Base-by-base conservation (phyloP, 1,140 invertebrate genomes). In the Solenopsis fugax region DNA sequence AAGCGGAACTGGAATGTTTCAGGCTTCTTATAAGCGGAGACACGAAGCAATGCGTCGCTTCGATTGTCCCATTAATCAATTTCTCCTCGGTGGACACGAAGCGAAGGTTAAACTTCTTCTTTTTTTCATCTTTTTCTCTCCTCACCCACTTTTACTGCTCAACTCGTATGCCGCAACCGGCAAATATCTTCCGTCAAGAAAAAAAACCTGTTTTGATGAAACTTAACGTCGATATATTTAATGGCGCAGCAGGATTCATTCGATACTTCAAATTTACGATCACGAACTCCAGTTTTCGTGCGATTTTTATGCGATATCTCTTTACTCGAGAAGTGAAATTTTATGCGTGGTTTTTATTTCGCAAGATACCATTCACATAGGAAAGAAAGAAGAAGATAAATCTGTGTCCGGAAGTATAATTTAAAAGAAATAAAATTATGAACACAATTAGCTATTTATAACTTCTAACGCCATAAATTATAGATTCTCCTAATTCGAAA, bases 11-110 rank as follows among this genome's bases (percentile, higher is more conserved):
- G 21, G 9, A 52, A 67, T 69, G 10, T 80, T 65, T 69, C 7
- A 4, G 21, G 7, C 45, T 80, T 80, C 34, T 16, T 37, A 12
- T 29, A 29, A 71, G 24, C n/a, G 52, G 41, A 45, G 54, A 60
- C 34, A 60, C 21, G 18, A 29, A 41, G 12, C 12, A 52, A 29
- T 5, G 3, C 18, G 18, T 54, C 24, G 18, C 0, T 56, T 45
- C n/a, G 5, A 48, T 87, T 60, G 16, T 45, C 18, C 64, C 18
- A 62, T 86, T 69, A 72, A 88, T 87, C 87, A 73, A 87, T 80
- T 69, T 86, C 64, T 86, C 45, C 7, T 37, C 1, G 16, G 6
- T 56, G 18, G 48, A 52, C 12, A 45, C 29, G 21, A 73, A n/a
- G 13, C 12, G 37, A 60, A 81, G 56, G 34, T 77, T 34, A 65